Evolutionary conservation across 2,113 vertebrate species (phyloP).

Genomic region (Mustela nigripes): DNA sequence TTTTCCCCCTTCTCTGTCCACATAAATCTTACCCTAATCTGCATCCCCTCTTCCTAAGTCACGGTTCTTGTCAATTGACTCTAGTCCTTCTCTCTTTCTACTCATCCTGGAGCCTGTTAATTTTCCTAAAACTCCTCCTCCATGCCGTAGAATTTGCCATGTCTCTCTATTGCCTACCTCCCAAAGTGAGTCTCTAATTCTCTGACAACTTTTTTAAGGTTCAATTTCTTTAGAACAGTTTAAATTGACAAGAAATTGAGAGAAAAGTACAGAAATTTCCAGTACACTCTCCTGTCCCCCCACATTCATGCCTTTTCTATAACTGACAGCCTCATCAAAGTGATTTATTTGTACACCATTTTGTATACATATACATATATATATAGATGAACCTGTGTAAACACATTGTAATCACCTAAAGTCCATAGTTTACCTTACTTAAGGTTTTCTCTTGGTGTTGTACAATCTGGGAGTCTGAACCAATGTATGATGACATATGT

Average conservation of each 20-base stretch:
- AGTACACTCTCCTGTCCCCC: rapidly evolving
- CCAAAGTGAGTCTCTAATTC: neutral
- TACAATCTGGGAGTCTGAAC: neutral
- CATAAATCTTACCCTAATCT: neutral
- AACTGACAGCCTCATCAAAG: neutral
- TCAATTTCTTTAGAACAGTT: neutral
- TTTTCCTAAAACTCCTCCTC: neutral
- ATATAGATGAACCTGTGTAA: neutral
- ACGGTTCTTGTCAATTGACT: neutral
- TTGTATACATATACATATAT: no score
- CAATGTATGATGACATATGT: neutral
- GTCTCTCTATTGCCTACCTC: neutral
- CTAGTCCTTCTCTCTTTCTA: neutral
- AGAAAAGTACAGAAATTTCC: neutral
- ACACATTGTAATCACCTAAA: neutral
- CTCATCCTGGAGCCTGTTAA: neutral
- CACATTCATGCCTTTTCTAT: neutral
- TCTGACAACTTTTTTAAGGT: neutral
- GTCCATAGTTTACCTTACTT: neutral
- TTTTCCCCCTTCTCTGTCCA: neutral
- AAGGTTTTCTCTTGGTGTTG: neutral
- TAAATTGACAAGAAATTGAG: neutral
- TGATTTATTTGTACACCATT: neutral
- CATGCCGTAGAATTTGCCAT: neutral
- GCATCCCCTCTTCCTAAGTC: neutral